A percentile compares a stretch with the other conserved stretches of the same genome.
Evolutionary conservation across 2,797 vertebrate genomes (phyloP).

Genomic region (Enteromius thamalakanensis): DNA sequence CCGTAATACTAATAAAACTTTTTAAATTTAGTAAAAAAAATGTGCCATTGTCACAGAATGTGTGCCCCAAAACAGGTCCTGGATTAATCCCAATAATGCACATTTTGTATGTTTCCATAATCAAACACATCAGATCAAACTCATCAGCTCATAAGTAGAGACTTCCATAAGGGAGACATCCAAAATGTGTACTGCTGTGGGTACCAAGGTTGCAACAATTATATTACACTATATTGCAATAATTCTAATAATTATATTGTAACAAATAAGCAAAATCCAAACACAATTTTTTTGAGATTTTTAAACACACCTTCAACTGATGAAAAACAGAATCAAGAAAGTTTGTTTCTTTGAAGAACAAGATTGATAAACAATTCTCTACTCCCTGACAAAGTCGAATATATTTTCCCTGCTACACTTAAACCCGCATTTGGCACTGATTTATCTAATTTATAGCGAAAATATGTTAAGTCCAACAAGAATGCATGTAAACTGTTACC

Average conservation of each 20-base stretch:
- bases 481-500: constrained; percentile 10
- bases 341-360: neutral
- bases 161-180: neutral
- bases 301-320: neutral
- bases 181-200: neutral
- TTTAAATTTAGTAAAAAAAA: neutral
- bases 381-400: neutral
- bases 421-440: neutral
- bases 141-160: neutral
- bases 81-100: neutral
- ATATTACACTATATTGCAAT: neutral
- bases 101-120: neutral
- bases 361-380: neutral
- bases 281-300: neutral
- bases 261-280: neutral
- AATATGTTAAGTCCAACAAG: neutral
- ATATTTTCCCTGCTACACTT: neutral
- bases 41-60: neutral
- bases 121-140: neutral
- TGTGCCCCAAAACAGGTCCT: too few species aligned
- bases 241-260: neutral
- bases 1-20: neutral
- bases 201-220: neutral
- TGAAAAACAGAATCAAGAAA: neutral
- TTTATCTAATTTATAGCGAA: neutral